Evolutionary conservation across 2,888 invertebrate species (phyloP), one percentile per base, ranked within the genome.

Genomic region (Synanthedon tipuliformis): DNA sequence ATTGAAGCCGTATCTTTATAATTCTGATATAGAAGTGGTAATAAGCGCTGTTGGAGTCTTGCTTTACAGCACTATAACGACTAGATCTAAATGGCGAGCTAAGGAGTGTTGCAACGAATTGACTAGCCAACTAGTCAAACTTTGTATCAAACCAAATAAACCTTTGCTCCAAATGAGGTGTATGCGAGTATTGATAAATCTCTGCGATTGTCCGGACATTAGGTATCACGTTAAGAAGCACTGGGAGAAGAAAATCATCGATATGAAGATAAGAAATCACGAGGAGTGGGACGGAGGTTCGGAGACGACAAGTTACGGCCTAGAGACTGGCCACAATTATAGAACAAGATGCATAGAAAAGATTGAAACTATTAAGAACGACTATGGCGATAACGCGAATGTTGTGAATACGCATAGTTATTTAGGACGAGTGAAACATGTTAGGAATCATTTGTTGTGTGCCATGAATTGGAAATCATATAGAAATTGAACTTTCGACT

Each of bases 161-260:
- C 83, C 85, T 0, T n/a, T 73, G 7, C 53, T 87, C 1, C 86
- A 86, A 53, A 34, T 80, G 4, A 56, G 71, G 13, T 61, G 70
- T 2, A 71, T 87, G 69, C 82, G 84, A 55, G 75, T 81, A 0
- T 56, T 87, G 40, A 77, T 84, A 4, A 86, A 87, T 58, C 61
- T 87, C 0, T 81, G 84, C 65, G 86, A 86, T 51, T 76, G 75
- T 56, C 81, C 85, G 0, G 86, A 87, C 53, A 70, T 84, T 2
- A 66, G 82, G 41, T 50, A 75, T 34, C 71, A 81, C 51, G 58
- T 86, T 60, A 78, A 75, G 54, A 51, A 27, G 0, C 56, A 75
- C 45, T 81, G 77, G 75, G 70, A 73, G 57, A 56, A 50, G 2
- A 70, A 69, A 8, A 59, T 82, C 0, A 61, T 57, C 4, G 52